Evolutionary conservation across 2,113 vertebrate genomes (phyloP), one percentile per base, ranked within the genome.

Genomic region (Sorex araneus): DNA sequence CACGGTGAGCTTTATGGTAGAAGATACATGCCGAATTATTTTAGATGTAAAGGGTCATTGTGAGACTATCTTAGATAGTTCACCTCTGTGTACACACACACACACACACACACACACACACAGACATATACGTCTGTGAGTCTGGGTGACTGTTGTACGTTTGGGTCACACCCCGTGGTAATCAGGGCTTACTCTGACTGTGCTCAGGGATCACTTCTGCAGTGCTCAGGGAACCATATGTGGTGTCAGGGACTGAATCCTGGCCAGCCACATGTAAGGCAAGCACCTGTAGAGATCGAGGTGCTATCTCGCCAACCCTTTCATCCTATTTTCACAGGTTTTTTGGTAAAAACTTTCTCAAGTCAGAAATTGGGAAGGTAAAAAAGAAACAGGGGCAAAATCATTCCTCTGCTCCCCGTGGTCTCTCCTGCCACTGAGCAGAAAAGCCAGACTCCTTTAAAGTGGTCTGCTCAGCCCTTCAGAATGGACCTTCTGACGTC

Each of bases 11-110:
- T 85, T 87, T 30, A 34, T 85, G 32, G 89, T 88, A 84, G 67
- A 63, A 92, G 34, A 77, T 92, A 47, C 21, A 80, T 87, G 85
- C 23, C 84, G 34, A 94, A 78, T n/a, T 94, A 63, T 87, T 94
- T 75, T 54, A 88, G 32, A 6, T 67, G 3, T 71, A 30, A 92
- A 94, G n/a, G 73, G 60, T 92, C 71, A 70, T 89, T 6, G 54
- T 90, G 64, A 89, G 28, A 94, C 83, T 18, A 86, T 89, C n/a
- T 92, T 64, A 94, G 18, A 36, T 77, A 90, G 19, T 57, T 84
- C 23, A 57, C 25, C 43, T 82, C 69, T 10, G 40, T n/a, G 70
- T 23, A 23, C 8, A 23, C 18, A 23, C 21, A 60, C 18, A 84
- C 74, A 50, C 8, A 64, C 21, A 79, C 71, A 50, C 36, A 70